A percentile compares a stretch with the other conserved stretches of the same genome.
Evolutionary conservation across 2,888 invertebrate species (phyloP).

Genomic region (Morpho deidamia): DNA sequence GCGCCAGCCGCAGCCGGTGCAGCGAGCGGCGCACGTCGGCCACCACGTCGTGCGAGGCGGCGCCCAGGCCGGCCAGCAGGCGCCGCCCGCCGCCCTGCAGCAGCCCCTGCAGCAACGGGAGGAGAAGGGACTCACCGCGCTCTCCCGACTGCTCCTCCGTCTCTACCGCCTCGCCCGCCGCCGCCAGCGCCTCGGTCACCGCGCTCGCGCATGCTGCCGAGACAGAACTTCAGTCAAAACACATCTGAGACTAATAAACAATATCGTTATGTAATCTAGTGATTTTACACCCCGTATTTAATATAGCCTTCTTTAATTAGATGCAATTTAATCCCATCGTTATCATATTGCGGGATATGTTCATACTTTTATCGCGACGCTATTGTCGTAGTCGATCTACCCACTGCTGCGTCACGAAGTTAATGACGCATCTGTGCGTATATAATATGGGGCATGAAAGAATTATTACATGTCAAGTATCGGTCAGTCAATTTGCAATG

Average conservation of each 20-base stretch:
- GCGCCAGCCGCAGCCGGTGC: slow-evolving; percentile 84
- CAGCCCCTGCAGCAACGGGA: slow-evolving; percentile 83
- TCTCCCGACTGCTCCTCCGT: slow-evolving; percentile 37
- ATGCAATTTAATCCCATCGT: not conserved
- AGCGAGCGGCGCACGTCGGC: slow-evolving; percentile 89
- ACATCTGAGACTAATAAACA: too few species aligned
- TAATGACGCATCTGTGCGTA: too few species aligned
- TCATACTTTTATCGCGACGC: too few species aligned
- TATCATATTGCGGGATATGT: too few species aligned
- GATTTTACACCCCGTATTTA: too few species aligned
- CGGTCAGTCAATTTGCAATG: too few species aligned
- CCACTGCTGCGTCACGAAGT: too few species aligned
- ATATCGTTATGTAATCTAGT: too few species aligned
- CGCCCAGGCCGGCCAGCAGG: slow-evolving; percentile 61
- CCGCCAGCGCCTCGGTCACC: slow-evolving; percentile 65
- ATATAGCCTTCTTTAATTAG: too few species aligned
- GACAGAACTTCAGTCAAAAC: not conserved
- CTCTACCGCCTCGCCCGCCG: slow-evolving; percentile 50
- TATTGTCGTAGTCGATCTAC: too few species aligned
- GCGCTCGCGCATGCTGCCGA: slow-evolving; percentile 63
- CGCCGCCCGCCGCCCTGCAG: slow-evolving; percentile 73
- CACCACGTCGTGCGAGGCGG: slow-evolving; percentile 80
- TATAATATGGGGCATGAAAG: too few species aligned
- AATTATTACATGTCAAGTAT: too few species aligned
- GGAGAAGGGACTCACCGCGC: slow-evolving; percentile 87